Evolutionary conservation across 2,888 invertebrate species (phyloP), one percentile per base, ranked within the genome.

Genomic region (Digitonthophagus gazella): DNA sequence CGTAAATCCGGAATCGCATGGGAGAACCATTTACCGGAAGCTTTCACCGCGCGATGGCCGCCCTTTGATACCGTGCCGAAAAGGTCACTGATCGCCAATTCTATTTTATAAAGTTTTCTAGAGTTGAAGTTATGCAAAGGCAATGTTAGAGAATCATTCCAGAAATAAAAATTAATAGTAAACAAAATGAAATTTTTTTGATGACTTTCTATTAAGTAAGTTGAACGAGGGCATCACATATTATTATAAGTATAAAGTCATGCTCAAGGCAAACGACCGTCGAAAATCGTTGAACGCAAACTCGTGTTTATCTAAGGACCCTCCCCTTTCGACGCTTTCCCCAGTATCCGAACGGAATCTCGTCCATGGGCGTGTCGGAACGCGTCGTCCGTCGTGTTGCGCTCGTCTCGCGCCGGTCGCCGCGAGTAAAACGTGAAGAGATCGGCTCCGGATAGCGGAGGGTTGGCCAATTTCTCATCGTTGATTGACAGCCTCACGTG

Each of bases 381-480:
- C 28, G 28, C 28, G 28, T 44, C 28, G 28, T 44, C 11, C 28
- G 28, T 44, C 28, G 28, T 44, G 28, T 44, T 44, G 28, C 6
- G 11, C 28, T 44, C 28, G 28, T 44, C 28, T 44, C 28, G 28
- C 28, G 28, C 28, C 6, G 28, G 28, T 44, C 28, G 28, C 28
- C 28, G 28, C 28, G 28, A 44, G 28, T 44, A 44, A 44, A 44
- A 44, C 28, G 28, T 44, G 28, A 44, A 44, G 28, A 44, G 28
- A 44, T 44, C 28, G 28, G 28, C 28, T 44, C 28, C 11, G 28
- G 28, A 44, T 44, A 44, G 28, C 11, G 18, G 61, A 61, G 61
- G 61, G 61, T 19, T 61, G 61, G 19, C 61, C 61, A 61, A 61
- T 61, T 61, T 20, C 61, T 61, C 61, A 61, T 61, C 8, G 61